Conservation (phyloP, 1,140 invertebrate genomes). For the Neodiprion virginianus region DNA sequence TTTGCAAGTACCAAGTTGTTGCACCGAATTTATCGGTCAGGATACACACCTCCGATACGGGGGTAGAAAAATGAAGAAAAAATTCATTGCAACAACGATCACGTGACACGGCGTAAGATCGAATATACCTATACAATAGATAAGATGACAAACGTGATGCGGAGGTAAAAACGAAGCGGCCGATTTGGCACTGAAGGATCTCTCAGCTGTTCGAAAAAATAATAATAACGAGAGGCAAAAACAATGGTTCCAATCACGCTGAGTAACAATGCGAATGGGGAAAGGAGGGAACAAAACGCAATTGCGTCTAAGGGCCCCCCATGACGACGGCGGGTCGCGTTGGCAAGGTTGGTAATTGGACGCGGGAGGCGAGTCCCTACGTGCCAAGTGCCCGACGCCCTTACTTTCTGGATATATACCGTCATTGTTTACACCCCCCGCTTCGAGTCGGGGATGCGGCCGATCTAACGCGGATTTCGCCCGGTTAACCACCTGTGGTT, state of each 20-base stretch:
- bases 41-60: no score
- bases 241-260: slow-evolving; percentile 59
- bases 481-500: slow-evolving; percentile 4
- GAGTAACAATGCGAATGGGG: slow-evolving; percentile 58
- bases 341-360: slow-evolving; percentile 59
- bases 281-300: slow-evolving; percentile 52
- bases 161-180: no score
- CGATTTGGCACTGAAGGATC: no score
- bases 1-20: no score
- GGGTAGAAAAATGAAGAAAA: no score
- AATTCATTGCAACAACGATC: no score
- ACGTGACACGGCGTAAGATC: no score
- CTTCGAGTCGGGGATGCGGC: neutral
- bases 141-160: no score
- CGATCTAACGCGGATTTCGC: no score
- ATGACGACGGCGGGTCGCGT: slow-evolving; percentile 56
- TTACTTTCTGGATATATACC: slow-evolving; percentile 38
- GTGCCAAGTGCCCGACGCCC: slow-evolving; percentile 58
- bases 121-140: no score
- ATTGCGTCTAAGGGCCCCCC: slow-evolving; percentile 61
- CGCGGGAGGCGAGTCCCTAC: slow-evolving; percentile 48
- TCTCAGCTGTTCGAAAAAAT: slow-evolving; percentile 24
- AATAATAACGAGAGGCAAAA: slow-evolving; percentile 54
- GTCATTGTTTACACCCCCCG: slow-evolving; percentile 23
- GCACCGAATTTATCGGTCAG: no score